A percentile compares a stretch with the other conserved stretches of the same genome.
These are phyloP conservation scores for Mythimna ferrago DNA, from an alignment of 2,888 invertebrate genomes.

Conservation along the genomic window DNA sequence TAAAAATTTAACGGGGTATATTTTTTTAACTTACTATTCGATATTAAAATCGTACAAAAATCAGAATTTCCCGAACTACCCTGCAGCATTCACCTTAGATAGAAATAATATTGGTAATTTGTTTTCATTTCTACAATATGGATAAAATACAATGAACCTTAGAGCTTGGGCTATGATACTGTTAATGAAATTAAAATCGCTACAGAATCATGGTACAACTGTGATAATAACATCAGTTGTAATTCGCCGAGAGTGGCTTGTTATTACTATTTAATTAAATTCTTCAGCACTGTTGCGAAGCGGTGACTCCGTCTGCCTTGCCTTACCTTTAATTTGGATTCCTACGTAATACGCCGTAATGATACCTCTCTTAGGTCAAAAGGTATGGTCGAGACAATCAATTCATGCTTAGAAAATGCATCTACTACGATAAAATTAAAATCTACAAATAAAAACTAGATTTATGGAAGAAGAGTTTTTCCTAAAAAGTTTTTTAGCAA, in stretches of 20 bases:
- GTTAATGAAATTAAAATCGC: slow-evolving; percentile 56
- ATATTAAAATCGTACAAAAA: too few species aligned
- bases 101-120: slow-evolving; percentile 32
- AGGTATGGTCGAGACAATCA: slow-evolving; percentile 35
- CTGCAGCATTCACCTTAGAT: background rate
- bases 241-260: slow-evolving; percentile 54
- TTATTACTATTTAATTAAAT: slow-evolving; percentile 72
- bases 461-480: background rate
- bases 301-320: slow-evolving; percentile 59
- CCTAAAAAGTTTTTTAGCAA: background rate
- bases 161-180: slow-evolving; percentile 28
- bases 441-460: background rate
- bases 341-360: slow-evolving; percentile 61
- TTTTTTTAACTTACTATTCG: too few species aligned
- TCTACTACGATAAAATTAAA: background rate
- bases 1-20: too few species aligned
- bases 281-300: slow-evolving; percentile 63
- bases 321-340: slow-evolving; percentile 72
- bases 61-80: too few species aligned
- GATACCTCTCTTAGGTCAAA: slow-evolving; percentile 48
- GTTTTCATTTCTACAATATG: slow-evolving; percentile 38
- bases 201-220: slow-evolving; percentile 49
- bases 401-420: slow-evolving; percentile 34
- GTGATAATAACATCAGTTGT: slow-evolving; percentile 53
- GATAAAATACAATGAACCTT: slow-evolving; percentile 38